Evolutionary conservation across 2,888 invertebrate genomes (phyloP).

Genomic region (Tachina fera): DNA sequence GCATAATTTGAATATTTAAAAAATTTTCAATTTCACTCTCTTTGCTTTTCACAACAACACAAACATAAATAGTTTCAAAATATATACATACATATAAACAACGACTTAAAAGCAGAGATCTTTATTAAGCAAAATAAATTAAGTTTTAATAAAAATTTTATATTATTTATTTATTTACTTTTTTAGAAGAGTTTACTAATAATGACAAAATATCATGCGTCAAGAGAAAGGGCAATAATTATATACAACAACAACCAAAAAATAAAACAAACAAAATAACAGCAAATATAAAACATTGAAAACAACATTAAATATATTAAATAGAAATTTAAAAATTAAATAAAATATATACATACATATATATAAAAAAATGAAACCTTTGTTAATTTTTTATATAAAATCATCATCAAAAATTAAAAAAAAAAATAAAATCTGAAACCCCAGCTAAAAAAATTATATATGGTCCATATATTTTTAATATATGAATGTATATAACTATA

Average conservation of each 20-base stretch:
- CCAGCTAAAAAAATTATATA: no score
- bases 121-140: conserved; percentile 28
- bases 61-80: conserved; percentile 49
- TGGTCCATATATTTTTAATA: no score
- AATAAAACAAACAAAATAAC: conserved; percentile 34
- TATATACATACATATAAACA: conserved; percentile 52
- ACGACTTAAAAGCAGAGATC: conserved; percentile 53
- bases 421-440: conserved; percentile 31
- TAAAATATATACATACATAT: conserved; percentile 2
- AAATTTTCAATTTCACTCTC: conserved; percentile 16
- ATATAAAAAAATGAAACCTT: conserved; percentile 54
- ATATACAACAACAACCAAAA: conserved; percentile 61
- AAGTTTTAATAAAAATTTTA: conserved; percentile 14
- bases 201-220: conserved; percentile 66
- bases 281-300: background rate
- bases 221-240: conserved; percentile 71
- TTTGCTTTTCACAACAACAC: conserved; percentile 13
- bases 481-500: no score
- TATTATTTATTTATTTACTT: conserved; percentile 28
- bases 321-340: conserved; percentile 40
- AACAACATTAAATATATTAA: conserved; percentile 48
- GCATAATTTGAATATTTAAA: background rate
- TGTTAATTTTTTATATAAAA: conserved; percentile 71
- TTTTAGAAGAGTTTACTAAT: conserved; percentile 55
- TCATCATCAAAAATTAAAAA: conserved; percentile 54